These are phyloP conservation scores for Eupithecia abbreviata DNA, from an alignment of 2,888 invertebrate species.

Conservation along the genomic window DNA sequence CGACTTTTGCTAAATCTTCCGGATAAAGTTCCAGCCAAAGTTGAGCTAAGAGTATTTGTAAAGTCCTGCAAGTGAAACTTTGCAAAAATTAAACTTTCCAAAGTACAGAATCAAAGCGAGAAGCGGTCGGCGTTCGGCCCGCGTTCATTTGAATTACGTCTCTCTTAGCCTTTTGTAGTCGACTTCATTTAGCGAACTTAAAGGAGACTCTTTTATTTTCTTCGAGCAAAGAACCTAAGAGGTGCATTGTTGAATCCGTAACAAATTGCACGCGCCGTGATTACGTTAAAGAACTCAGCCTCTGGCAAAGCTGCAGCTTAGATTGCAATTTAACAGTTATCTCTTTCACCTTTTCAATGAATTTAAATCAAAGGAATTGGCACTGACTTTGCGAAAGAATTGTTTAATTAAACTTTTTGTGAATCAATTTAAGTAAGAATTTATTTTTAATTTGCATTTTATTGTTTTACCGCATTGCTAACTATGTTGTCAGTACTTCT, in stretches of 20 bases:
- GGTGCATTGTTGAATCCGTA: slow-evolving; percentile 82
- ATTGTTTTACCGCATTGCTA: neutral
- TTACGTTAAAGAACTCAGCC: slow-evolving; percentile 70
- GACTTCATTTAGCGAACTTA: slow-evolving; percentile 82
- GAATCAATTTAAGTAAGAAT: slow-evolving; percentile 7
- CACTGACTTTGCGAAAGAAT: slow-evolving; percentile 35
- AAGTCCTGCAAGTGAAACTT: slow-evolving; percentile 73
- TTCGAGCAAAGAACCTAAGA: slow-evolving; percentile 73
- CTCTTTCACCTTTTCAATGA: slow-evolving; percentile 55
- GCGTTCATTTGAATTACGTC: slow-evolving; percentile 80
- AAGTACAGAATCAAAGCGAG: slow-evolving; percentile 77
- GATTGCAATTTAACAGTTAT: slow-evolving; percentile 71
- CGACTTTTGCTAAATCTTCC: slow-evolving; percentile 51
- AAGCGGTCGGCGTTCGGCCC: slow-evolving; percentile 64
- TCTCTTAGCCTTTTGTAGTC: slow-evolving; percentile 80
- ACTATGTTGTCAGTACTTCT: neutral
- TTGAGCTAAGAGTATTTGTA: slow-evolving; percentile 62
- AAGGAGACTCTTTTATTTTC: slow-evolving; percentile 77
- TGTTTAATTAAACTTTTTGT: slow-evolving; percentile 47
- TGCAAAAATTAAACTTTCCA: slow-evolving; percentile 78
- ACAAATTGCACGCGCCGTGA: slow-evolving; percentile 80
- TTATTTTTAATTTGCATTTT: slow-evolving; percentile 23
- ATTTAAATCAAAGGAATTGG: slow-evolving; percentile 53
- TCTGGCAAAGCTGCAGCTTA: slow-evolving; percentile 60
- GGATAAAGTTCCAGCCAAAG: slow-evolving; percentile 59